Evolutionary conservation across 2,797 vertebrate genomes (phyloP).

Genomic region (Mormyrus hasselquistii): DNA sequence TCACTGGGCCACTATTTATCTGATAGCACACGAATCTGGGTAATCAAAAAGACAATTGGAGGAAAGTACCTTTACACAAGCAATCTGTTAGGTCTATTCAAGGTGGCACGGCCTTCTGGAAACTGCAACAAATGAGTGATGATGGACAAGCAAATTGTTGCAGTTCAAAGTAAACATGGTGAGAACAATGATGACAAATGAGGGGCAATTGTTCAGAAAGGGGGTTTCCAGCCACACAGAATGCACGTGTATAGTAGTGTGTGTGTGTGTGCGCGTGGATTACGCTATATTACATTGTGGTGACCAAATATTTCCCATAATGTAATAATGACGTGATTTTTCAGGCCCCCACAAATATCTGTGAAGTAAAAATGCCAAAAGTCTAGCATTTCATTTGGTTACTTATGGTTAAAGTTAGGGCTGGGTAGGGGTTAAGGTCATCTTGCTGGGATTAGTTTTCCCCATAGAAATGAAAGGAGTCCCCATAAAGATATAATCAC

Average conservation of each 20-base stretch:
- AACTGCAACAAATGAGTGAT: conserved; percentile 10
- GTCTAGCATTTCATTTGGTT: background rate
- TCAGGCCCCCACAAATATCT: background rate
- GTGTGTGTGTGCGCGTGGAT: background rate
- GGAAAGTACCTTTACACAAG: background rate
- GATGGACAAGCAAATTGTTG: conserved; percentile 22
- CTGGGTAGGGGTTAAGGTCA: background rate
- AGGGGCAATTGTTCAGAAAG: conserved; percentile 27
- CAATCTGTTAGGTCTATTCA: conserved; percentile 11
- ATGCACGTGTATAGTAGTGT: conserved; percentile 8
- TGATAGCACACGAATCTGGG: background rate
- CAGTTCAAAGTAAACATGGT: conserved; percentile 21
- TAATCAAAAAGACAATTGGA: background rate
- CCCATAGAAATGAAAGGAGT: background rate
- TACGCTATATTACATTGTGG: background rate
- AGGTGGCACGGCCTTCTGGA: conserved; percentile 13
- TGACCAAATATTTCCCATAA: background rate
- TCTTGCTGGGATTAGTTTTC: background rate
- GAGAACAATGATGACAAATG: conserved; percentile 2
- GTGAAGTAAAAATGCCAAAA: background rate
- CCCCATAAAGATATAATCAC: background rate
- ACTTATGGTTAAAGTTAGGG: background rate
- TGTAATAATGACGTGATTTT: background rate
- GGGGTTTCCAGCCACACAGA: conserved; percentile 33
- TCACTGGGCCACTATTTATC: background rate